Conservation (phyloP, 2,888 invertebrate genomes). For the Volucella zonaria region DNA sequence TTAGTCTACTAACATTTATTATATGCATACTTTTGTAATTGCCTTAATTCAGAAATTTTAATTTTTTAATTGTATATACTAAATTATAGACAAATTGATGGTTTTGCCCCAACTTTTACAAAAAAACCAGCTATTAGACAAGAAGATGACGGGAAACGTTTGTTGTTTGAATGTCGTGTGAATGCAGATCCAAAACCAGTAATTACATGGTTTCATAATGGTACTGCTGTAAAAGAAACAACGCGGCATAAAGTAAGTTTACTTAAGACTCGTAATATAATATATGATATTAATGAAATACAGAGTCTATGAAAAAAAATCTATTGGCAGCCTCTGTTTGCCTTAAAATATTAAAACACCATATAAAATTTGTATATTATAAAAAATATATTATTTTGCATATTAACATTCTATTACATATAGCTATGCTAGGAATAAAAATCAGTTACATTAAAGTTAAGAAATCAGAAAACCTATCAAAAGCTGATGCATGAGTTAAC, state of each 20-base stretch:
- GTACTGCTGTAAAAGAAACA: conserved; percentile 90
- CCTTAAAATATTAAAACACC: neutral
- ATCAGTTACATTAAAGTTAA: no score
- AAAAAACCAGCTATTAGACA: conserved; percentile 98
- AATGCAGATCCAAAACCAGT: conserved; percentile 95
- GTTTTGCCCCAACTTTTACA: conserved; percentile 98
- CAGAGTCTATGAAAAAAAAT: conserved; percentile 25
- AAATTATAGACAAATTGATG: conserved; percentile 94
- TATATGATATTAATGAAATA: conserved; percentile 4
- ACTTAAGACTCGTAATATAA: neutral
- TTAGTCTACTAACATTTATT: conserved; percentile 3
- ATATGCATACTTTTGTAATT: neutral
- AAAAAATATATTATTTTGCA: no score
- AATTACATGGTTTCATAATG: conserved; percentile 95
- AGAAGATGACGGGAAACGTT: conserved; percentile 96
- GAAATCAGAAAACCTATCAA: no score
- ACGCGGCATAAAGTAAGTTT: conserved; percentile 91
- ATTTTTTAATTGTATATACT: neutral
- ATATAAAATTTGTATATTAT: neutral
- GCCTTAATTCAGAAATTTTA: no score
- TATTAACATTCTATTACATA: no score
- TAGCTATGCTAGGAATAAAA: no score
- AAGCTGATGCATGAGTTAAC: no score
- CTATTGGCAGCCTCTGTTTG: conserved; percentile 41
- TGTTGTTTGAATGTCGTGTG: conserved; percentile 96